Evolutionary conservation across 2,113 vertebrate genomes (phyloP).

Genomic region (Hippocampus zosterae): DNA sequence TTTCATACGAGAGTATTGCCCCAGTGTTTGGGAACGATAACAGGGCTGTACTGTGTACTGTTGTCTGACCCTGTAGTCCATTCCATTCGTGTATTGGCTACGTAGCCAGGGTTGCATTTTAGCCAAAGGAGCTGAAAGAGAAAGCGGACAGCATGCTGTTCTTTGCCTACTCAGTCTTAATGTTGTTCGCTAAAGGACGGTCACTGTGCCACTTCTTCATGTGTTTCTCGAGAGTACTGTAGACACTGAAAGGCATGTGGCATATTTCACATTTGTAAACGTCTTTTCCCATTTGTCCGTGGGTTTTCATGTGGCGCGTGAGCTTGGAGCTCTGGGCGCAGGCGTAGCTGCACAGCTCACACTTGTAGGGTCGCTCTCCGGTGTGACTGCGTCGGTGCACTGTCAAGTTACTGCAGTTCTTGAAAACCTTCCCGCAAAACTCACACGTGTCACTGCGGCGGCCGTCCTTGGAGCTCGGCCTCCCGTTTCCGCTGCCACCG

Average conservation of each 20-base stretch:
- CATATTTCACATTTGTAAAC: constrained; percentile 99
- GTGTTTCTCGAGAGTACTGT: constrained; percentile 99
- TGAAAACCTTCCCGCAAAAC: constrained; percentile 98
- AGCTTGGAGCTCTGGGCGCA: constrained; percentile 99
- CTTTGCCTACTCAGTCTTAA: constrained; percentile 96
- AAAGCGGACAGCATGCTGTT: constrained; percentile 48
- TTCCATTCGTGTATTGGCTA: constrained; percentile 52
- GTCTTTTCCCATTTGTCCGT: constrained; percentile 99
- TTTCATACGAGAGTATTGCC: constrained; percentile 94
- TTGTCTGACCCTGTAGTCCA: constrained; percentile 80
- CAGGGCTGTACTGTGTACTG: constrained; percentile 73
- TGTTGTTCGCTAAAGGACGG: constrained; percentile 95
- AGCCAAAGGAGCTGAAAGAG: constrained; percentile 52
- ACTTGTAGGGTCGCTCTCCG: constrained; percentile 98
- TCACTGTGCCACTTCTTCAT: constrained; percentile 99
- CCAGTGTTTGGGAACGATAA: constrained; percentile 73
- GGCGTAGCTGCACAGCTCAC: constrained; percentile 98
- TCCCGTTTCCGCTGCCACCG: constrained; percentile 87
- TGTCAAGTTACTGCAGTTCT: constrained; percentile 99
- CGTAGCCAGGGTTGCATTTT: constrained; percentile 54
- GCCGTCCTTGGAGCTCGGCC: constrained; percentile 95
- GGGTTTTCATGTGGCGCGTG: constrained; percentile 99
- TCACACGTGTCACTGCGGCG: constrained; percentile 98
- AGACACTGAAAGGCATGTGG: constrained; percentile 99
- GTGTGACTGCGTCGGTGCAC: constrained; percentile 99